Conservation (phyloP, 2,888 invertebrate genomes). For the Pollenia griseotomentosa region DNA sequence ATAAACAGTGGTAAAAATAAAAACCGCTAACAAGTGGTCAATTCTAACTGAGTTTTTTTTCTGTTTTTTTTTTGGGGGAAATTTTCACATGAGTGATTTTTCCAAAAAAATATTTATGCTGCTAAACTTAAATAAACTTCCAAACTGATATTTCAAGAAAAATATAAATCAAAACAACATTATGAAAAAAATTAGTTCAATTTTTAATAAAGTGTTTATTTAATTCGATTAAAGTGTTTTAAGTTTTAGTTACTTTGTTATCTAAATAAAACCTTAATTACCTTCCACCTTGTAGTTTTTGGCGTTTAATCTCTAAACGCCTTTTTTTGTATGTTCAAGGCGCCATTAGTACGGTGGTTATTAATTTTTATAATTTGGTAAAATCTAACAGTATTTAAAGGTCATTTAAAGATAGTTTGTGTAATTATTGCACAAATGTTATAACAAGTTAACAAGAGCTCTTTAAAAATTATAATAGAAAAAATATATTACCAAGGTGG, state of each 20-base stretch:
- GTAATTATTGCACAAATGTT: not conserved
- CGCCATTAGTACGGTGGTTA: conserved; percentile 5
- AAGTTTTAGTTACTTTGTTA: conserved; percentile 11
- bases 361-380: conserved; percentile 20
- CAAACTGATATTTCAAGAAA: conserved; percentile 24
- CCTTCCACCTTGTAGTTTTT: conserved; percentile 6
- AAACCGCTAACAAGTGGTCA: conserved; percentile 70
- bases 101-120: conserved; percentile 74
- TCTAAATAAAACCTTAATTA: conserved; percentile 28
- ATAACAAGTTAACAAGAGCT: not conserved
- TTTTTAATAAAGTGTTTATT: not conserved
- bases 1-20: conserved; percentile 60
- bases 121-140: conserved; percentile 3
- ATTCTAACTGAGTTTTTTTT: conserved; percentile 61
- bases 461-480: not conserved
- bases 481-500: not conserved
- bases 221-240: conserved; percentile 40
- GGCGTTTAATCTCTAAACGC: not conserved
- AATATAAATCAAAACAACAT: conserved; percentile 2
- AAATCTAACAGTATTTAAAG: conserved; percentile 20
- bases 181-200: not conserved
- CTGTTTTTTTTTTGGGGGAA: conserved; percentile 78
- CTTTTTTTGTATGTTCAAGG: not conserved
- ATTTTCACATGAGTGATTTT: conserved; percentile 83
- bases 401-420: conserved; percentile 7